Percentiles rank a stretch among this genome's conserved stretches.
Evolutionary conservation across 2,888 invertebrate genomes (phyloP).

Genomic region (Hirudinaria manillensis): DNA sequence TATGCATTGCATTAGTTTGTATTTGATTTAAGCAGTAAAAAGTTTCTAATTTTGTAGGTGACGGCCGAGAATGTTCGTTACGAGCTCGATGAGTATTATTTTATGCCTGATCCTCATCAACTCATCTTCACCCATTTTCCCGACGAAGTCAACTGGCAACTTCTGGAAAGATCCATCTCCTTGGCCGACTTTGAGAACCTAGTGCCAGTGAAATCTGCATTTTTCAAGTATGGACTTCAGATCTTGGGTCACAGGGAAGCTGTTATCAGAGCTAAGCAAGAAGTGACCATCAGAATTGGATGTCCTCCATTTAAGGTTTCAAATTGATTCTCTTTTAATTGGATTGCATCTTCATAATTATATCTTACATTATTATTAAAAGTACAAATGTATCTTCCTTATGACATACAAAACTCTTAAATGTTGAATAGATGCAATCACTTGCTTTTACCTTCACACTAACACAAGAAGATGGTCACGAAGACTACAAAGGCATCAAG

Average conservation of each 20-base stretch:
- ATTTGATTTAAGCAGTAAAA: too few species aligned
- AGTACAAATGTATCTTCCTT: not conserved
- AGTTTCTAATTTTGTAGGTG: slow-evolving; percentile 24
- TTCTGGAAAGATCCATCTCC: slow-evolving; percentile 48
- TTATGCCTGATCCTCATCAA: slow-evolving; percentile 53
- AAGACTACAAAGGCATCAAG: slow-evolving; percentile 46
- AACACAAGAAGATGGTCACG: slow-evolving; percentile 49
- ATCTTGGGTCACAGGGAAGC: slow-evolving; percentile 53
- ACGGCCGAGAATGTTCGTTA: slow-evolving; percentile 51
- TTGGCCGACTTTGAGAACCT: slow-evolving; percentile 54
- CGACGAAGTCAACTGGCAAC: slow-evolving; percentile 53
- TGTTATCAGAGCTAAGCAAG: slow-evolving; percentile 49
- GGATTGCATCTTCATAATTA: not conserved
- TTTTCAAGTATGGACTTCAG: slow-evolving; percentile 54
- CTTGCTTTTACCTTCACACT: slow-evolving; percentile 54
- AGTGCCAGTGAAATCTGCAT: slow-evolving; percentile 54
- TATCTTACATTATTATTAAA: not conserved
- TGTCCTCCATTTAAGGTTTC: slow-evolving; percentile 47
- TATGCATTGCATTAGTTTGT: too few species aligned
- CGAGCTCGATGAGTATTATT: slow-evolving; percentile 54
- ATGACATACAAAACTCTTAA: not conserved
- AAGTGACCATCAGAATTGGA: slow-evolving; percentile 49
- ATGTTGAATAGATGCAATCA: slow-evolving; percentile 38
- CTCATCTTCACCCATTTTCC: slow-evolving; percentile 55
- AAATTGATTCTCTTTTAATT: not conserved